Conservation (phyloP, 2,888 invertebrate genomes). For the Tholera decimalis region DNA sequence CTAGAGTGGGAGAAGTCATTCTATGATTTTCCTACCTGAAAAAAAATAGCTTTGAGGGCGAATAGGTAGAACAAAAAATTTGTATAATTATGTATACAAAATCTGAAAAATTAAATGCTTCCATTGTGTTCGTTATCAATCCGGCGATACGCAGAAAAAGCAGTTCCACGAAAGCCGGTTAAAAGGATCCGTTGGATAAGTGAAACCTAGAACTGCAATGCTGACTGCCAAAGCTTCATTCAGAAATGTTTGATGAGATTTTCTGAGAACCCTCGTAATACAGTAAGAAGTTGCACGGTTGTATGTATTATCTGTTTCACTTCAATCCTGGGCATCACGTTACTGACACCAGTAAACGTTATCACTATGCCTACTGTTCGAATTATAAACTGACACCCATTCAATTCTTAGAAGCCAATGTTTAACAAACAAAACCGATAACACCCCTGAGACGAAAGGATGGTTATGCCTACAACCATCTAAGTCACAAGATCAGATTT, state of each 20-base stretch:
- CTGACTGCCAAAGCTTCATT: background rate
- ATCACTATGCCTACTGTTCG: constrained; percentile 16
- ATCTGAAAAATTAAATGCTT: no score
- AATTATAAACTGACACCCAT: constrained; percentile 65
- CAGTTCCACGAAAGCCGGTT: background rate
- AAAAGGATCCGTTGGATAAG: background rate
- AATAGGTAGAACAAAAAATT: no score
- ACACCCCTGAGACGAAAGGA: constrained; percentile 12
- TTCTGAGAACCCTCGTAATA: background rate
- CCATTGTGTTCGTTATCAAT: no score
- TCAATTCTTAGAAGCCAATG: constrained; percentile 76
- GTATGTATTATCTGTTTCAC: background rate
- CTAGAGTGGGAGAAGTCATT: no score
- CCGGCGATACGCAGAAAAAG: background rate
- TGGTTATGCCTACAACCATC: constrained; percentile 8
- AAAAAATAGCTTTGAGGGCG: no score
- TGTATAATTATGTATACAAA: no score
- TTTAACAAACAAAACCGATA: constrained; percentile 76
- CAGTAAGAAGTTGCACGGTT: background rate
- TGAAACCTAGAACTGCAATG: background rate
- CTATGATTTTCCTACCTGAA: no score
- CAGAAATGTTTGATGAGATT: background rate
- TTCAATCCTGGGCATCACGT: constrained; percentile 40
- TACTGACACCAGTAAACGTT: constrained; percentile 39
- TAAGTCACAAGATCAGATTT: constrained; percentile 13